Evolutionary conservation across 2,797 vertebrate genomes (phyloP), one percentile per base, ranked within the genome.

Genomic region (Enteromius treurensis): DNA sequence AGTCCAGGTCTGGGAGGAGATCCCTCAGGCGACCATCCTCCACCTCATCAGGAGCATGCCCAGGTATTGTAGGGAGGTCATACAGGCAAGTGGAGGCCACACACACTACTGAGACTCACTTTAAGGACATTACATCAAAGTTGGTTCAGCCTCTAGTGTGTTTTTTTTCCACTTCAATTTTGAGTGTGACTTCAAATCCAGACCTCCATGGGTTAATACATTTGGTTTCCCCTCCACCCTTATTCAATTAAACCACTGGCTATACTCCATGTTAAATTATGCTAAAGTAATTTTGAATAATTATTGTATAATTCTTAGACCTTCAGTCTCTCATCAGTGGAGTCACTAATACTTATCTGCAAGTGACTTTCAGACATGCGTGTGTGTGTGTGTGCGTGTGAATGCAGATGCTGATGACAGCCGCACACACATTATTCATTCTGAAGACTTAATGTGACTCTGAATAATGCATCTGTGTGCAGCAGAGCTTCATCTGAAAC

Each of bases 401-500:
- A 14, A 26, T 60, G 23, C 11, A 60, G 23, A 60, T 13, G 23
- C 23, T 29, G 23, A 26, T 2, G 23, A 9, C 1, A 6, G 40
- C 40, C 11, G 1, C 67, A 23, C 19, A 13, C 19, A 34, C 9
- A 73, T 53, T 7, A 13, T 51, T 73, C 26, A 21, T 19, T 13
- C 45, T 73, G 70, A 73, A 73, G 47, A 34, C 64, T 37, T 65
- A 21, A 65, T 19, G 32, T 67, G 64, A 19, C 71, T 53, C 47
- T 74, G 47, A 74, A 74, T 74, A 74, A 74, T 34, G 34, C 17
- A 74, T 74, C 47, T 34, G 17, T 21, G 70, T 51, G 26, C 5
- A 19, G 29, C 26, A 34, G 47, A 51, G 17, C 10, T 32, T 51
- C 70, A 51, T 73, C 47, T 32, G 45, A 51, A 11, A 21, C 32